Evolutionary conservation across 1,140 invertebrate species (phyloP).

Genomic region (Drosophila mayri): DNA sequence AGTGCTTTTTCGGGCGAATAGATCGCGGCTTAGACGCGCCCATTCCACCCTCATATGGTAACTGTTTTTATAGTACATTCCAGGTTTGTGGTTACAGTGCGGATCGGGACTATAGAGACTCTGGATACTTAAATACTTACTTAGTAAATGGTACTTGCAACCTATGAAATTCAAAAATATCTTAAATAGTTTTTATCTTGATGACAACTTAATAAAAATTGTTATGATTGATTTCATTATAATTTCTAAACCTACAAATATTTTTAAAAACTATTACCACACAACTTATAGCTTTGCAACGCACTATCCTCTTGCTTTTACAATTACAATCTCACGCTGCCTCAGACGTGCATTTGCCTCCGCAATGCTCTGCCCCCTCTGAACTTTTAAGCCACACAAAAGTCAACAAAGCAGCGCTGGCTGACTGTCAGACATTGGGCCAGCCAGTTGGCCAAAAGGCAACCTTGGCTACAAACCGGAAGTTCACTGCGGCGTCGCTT

Average conservation of each 20-base stretch:
- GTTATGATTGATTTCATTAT: neutral
- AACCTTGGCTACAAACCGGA: conserved; percentile 75
- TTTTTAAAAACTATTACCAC: neutral
- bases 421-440: conserved; percentile 33
- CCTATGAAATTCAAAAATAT: neutral
- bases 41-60: conserved; percentile 56
- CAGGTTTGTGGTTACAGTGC: conserved; percentile 11
- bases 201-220: neutral
- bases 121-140: neutral
- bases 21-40: conserved; percentile 72
- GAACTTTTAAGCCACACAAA: conserved; percentile 52
- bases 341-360: neutral
- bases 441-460: conserved; percentile 60
- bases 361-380: conserved; percentile 1
- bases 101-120: neutral
- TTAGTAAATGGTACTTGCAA: neutral
- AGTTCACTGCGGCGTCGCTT: conserved; percentile 67
- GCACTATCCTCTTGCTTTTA: conserved; percentile 38
- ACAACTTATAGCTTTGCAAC: neutral
- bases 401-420: conserved; percentile 50
- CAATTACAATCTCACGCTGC: conserved; percentile 51
- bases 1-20: conserved; percentile 58
- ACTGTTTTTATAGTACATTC: conserved; percentile 16
- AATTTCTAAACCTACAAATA: neutral
- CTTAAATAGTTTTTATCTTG: neutral